phyloP scores from a whole-genome alignment of 2,113 vertebrate species.

The Xenopus laevis region DNA sequence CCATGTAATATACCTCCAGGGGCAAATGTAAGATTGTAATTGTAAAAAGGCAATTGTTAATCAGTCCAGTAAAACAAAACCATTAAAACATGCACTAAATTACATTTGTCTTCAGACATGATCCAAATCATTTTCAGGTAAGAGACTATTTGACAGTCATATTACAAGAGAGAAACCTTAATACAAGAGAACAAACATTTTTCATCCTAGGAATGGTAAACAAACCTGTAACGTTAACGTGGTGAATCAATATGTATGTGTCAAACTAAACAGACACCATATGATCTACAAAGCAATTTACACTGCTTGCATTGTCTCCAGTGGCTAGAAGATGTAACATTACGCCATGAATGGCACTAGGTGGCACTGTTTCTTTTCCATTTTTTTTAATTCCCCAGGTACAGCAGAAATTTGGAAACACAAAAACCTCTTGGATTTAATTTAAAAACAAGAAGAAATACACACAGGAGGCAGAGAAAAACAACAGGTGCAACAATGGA shows the following conservation, averaged over 20 bases:
- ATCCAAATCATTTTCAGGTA: background rate
- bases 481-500: background rate
- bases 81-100: slow-evolving; percentile 58
- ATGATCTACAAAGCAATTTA: background rate
- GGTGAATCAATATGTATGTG: background rate
- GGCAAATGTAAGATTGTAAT: slow-evolving; percentile 54
- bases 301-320: background rate
- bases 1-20: slow-evolving; percentile 81
- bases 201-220: background rate
- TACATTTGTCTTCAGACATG: slow-evolving; percentile 6
- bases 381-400: background rate
- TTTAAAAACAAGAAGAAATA: background rate
- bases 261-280: background rate
- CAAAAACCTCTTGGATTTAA: background rate
- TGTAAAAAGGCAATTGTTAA: slow-evolving; percentile 80
- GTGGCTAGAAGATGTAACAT: background rate
- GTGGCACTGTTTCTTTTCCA: slow-evolving; percentile 28
- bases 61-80: slow-evolving; percentile 66
- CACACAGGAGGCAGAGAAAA: background rate
- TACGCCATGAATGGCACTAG: slow-evolving; percentile 11
- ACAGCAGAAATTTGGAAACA: background rate
- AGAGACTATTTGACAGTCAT: slow-evolving; percentile 1
- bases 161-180: background rate
- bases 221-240: background rate
- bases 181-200: background rate